A percentile compares a stretch with the other conserved stretches of the same genome.
Conservation (phyloP, 2,888 invertebrate species). For the Gastrophysa polygoni region DNA sequence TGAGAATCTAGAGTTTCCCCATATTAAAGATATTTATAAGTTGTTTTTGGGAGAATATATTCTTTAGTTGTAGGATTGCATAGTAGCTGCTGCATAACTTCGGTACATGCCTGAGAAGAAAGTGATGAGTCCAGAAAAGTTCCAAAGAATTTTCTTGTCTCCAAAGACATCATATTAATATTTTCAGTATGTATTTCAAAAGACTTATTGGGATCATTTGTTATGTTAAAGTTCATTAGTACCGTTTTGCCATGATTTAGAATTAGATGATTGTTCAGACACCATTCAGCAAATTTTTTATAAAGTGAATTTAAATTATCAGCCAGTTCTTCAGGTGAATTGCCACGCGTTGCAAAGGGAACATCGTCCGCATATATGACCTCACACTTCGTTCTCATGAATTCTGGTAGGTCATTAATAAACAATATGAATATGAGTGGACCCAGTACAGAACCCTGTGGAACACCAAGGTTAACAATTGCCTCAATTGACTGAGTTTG, state of each 20-base stretch:
- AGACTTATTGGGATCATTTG: background rate
- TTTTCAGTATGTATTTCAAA: background rate
- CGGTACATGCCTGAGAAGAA: background rate
- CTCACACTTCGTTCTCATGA: background rate
- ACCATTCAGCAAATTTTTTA: background rate
- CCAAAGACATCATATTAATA: background rate
- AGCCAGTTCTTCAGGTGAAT: background rate
- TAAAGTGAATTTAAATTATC: background rate
- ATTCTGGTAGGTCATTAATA: slow-evolving; percentile 3
- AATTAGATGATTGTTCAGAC: background rate
- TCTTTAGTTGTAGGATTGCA: background rate
- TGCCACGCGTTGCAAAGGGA: background rate
- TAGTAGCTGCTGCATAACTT: background rate
- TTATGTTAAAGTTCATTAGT: background rate
- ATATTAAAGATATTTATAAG: no score
- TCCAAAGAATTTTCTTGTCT: background rate
- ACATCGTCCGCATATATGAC: slow-evolving; percentile 6
- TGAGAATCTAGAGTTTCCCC: no score
- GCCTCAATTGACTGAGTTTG: slow-evolving; percentile 7
- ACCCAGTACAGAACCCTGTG: slow-evolving; percentile 6
- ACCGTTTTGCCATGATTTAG: background rate
- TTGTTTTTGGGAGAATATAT: no score
- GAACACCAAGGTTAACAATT: slow-evolving; percentile 2
- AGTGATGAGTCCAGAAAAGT: background rate
- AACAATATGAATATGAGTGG: slow-evolving; percentile 1